phyloP scores from a whole-genome alignment of 2,113 vertebrate genomes.

The Agapornis roseicollis region DNA sequence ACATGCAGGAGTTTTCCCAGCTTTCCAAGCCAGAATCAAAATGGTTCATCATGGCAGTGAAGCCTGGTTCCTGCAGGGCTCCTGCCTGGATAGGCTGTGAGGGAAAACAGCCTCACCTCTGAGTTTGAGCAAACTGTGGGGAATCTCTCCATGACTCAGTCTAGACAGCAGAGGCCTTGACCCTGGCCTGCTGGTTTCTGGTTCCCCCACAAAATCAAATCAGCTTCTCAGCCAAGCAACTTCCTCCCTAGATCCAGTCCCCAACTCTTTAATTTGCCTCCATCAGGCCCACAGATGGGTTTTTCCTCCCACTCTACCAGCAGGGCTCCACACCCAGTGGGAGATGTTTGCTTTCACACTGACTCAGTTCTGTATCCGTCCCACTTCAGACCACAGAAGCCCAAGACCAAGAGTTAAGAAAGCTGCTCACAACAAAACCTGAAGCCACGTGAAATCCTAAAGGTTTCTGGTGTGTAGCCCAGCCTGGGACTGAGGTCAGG shows the following conservation, averaged over 20 bases:
- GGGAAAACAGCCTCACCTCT: not conserved
- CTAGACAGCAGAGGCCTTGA: not conserved
- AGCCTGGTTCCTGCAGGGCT: not conserved
- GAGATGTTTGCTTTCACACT: constrained; percentile 24
- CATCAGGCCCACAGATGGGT: not conserved
- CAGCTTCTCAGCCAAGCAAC: not conserved
- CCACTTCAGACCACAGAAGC: not conserved
- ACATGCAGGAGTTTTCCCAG: not conserved
- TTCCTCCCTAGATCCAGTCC: not conserved
- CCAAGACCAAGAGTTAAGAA: not conserved
- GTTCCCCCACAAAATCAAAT: constrained; percentile 29
- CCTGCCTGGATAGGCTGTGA: not conserved
- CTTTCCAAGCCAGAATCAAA: not conserved
- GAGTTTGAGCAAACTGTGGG: not conserved
- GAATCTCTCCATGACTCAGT: not conserved
- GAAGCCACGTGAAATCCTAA: not conserved
- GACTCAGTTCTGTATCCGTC: not conserved
- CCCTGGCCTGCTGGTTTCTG: not conserved
- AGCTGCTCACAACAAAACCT: not conserved
- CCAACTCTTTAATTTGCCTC: constrained; percentile 9
- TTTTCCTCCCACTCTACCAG: not conserved
- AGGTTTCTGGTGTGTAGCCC: not conserved
- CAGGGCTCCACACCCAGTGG: not conserved
- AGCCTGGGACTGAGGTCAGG: not conserved
- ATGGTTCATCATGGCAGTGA: not conserved